A percentile compares a stretch with the other conserved stretches of the same genome.
Conservation (phyloP, 2,797 vertebrate genomes). For the Eupleurogrammus muticus region DNA sequence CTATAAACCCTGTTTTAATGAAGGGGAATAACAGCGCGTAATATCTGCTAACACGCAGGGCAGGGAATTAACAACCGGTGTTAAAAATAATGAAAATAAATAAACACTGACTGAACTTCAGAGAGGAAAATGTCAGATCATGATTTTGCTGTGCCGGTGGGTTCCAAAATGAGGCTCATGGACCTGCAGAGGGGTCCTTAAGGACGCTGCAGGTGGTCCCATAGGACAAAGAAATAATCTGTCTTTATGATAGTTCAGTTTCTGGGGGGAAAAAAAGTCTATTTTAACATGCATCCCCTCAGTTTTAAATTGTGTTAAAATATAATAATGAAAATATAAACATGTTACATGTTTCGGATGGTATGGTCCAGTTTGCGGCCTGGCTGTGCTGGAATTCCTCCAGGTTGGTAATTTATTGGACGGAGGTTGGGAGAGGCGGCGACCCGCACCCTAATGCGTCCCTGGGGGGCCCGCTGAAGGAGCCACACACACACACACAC, state of each 20-base stretch:
- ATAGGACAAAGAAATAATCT: neutral
- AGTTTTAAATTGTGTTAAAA: neutral
- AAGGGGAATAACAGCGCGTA: neutral
- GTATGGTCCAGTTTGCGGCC: constrained; percentile 15
- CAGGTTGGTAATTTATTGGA: constrained; percentile 70
- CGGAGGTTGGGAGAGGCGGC: constrained; percentile 50
- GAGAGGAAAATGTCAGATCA: neutral
- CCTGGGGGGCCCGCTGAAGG: constrained; percentile 64
- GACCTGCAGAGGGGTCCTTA: neutral
- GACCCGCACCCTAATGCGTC: constrained; percentile 71
- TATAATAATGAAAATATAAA: constrained; percentile 5
- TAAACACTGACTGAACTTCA: neutral
- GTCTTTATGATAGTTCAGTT: neutral
- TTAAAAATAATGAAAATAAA: too few relatives aligned
- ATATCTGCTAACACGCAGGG: neutral
- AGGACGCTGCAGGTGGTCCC: neutral
- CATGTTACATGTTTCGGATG: neutral
- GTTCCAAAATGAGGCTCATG: constrained; percentile 9
- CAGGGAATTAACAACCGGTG: neutral
- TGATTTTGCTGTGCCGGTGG: constrained; percentile 5
- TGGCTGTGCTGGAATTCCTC: constrained; percentile 78
- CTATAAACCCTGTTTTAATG: constrained; percentile 1
- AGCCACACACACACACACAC: too few relatives aligned
- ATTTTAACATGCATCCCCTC: neutral
- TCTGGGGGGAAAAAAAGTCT: neutral